These are phyloP conservation scores for Irena cyanogastra DNA, from an alignment of 2,113 vertebrate species.

Conservation along the genomic window DNA sequence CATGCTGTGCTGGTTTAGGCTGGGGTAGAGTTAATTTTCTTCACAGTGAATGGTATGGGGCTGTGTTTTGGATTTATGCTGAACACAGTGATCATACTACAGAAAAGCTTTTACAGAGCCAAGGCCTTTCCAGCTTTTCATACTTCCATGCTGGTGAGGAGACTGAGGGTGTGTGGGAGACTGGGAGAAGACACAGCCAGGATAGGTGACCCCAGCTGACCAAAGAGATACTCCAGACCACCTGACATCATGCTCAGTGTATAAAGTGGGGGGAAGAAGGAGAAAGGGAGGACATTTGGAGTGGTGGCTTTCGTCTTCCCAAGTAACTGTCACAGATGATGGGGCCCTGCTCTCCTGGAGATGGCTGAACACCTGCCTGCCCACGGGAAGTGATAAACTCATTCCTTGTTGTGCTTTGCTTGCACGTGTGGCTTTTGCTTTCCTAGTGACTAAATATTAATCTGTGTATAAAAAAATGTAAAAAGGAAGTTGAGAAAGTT, in stretches of 20 bases:
- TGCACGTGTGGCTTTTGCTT: not conserved
- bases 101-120: not conserved
- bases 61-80: not conserved
- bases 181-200: not conserved
- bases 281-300: not conserved
- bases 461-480: not conserved
- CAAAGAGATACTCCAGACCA: not conserved
- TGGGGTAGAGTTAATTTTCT: not conserved
- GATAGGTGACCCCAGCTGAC: not conserved
- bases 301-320: not conserved
- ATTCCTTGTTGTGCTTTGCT: not conserved
- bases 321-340: not conserved
- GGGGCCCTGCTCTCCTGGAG: not conserved
- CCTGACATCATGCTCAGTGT: not conserved
- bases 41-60: not conserved
- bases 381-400: not conserved
- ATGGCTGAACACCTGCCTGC: not conserved
- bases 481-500: not conserved
- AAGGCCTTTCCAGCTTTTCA: not conserved
- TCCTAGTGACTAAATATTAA: not conserved
- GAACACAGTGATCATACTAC: not conserved
- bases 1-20: not conserved
- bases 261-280: not conserved
- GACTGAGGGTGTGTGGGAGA: not conserved
- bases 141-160: not conserved